phyloP scores from a whole-genome alignment of 2,113 vertebrate species.

The Ochotona curzoniae region DNA sequence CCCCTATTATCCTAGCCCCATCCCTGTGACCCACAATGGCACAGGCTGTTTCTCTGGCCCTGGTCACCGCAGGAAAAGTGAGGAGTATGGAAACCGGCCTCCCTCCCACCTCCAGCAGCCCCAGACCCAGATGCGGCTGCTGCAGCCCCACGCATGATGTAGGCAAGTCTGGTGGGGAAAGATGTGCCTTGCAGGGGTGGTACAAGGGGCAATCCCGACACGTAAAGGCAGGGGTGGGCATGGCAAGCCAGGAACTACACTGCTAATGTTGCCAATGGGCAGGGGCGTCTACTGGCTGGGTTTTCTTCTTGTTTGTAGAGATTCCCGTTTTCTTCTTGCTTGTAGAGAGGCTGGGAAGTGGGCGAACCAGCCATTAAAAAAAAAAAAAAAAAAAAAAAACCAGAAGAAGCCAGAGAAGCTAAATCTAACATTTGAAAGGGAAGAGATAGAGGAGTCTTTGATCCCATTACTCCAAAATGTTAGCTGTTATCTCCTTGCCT shows the following conservation, averaged over 20 bases:
- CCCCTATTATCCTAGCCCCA: too few relatives aligned
- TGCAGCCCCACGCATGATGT: too few relatives aligned
- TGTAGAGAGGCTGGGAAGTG: not conserved
- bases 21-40: not conserved
- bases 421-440: not conserved
- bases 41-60: not conserved
- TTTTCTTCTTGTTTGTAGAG: not conserved
- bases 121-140: not conserved
- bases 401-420: not conserved
- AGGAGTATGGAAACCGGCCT: not conserved
- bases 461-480: not conserved
- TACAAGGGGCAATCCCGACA: not conserved
- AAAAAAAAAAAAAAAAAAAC: not conserved
- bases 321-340: not conserved
- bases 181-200: not conserved
- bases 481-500: not conserved
- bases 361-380: not conserved
- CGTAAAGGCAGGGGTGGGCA: not conserved
- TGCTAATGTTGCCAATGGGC: not conserved
- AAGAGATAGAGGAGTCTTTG: not conserved
- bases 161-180: not conserved
- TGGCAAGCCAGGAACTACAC: not conserved
- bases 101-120: not conserved
- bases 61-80: not conserved
- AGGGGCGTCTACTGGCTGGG: not conserved